A percentile compares a stretch with the other conserved stretches of the same genome.
These are phyloP conservation scores for Chaetogeoica ovagalla DNA, from an alignment of 2,888 invertebrate genomes.

Conservation along the genomic window DNA sequence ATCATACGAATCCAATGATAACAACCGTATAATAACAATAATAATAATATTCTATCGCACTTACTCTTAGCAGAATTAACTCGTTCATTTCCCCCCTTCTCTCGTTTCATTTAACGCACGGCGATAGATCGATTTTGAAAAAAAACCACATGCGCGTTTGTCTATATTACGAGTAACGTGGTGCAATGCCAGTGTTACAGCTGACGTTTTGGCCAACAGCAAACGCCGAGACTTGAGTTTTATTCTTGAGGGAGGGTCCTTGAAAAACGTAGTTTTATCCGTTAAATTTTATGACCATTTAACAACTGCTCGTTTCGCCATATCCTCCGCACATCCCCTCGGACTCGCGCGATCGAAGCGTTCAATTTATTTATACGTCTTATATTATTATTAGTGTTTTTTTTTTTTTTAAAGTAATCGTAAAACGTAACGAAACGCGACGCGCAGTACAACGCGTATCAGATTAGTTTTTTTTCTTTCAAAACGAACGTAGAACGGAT, in stretches of 20 bases:
- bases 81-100: no score
- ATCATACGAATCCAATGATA: no score
- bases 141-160: neutral
- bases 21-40: no score
- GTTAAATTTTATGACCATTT: conserved; percentile 38
- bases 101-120: neutral
- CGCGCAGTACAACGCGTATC: neutral
- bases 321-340: no score
- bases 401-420: conserved; percentile 2
- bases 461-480: conserved; percentile 1
- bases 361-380: conserved; percentile 27
- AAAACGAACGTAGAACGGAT: neutral
- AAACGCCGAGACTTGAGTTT: conserved; percentile 9
- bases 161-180: no score
- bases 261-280: neutral
- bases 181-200: neutral
- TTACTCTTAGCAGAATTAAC: neutral
- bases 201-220: neutral
- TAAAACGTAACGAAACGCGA: neutral
- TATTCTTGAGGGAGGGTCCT: conserved; percentile 26
- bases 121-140: neutral
- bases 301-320: conserved; percentile 31
- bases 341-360: neutral
- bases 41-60: no score
- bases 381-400: neutral